Base-by-base conservation (phyloP, 2,888 invertebrate genomes). In the Agrypnus murinus region DNA sequence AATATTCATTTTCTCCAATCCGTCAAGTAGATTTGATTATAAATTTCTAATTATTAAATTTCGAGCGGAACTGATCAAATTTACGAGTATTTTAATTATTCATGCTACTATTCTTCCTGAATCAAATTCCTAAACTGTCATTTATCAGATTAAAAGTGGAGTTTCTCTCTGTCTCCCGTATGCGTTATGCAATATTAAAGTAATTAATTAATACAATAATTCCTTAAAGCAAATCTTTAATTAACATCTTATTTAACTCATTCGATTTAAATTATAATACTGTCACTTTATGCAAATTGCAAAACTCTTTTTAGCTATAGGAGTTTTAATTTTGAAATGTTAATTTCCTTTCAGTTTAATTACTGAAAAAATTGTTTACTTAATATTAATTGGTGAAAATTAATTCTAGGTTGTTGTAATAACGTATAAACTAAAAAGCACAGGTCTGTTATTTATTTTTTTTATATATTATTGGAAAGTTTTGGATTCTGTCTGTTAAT, bases 121-220 rank as follows among this genome's bases (percentile, higher is more conserved):
- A 46, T 2, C 10, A 46, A 46, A 46, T 46, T 14, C 15, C 25
- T 2, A 25, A 25, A 43, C 15, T 43, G 43, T 43, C 43, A 10
- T 19, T 25, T 25, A 46, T 2, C 3, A 46, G n/a, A 10, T 17
- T 19, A 17, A 19, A 9, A 25, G 25, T 2, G 17, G 2, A 19
- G 46, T 46, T 46, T 46, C 46, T 46, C 25, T 25, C 25, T 5
- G 25, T 25, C n/a, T n/a, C n/a, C n/a, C 17, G 1, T 25, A 19
- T 46, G 17, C 10, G 9, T 46, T 46, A 46, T 25, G 46, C 10
- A 46, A 43, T 43, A 19, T n/a, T 46, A n/a, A n/a, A n/a, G n/a
- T n/a, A 46, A 46, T 46, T 46, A 46, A 46, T n/a, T 46, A 25
- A 25, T 25, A 25, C 25, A 46, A 46, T 46, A 17, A 46, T 25